Conservation (phyloP, 2,797 vertebrate genomes). For the Astyanax mexicanus region DNA sequence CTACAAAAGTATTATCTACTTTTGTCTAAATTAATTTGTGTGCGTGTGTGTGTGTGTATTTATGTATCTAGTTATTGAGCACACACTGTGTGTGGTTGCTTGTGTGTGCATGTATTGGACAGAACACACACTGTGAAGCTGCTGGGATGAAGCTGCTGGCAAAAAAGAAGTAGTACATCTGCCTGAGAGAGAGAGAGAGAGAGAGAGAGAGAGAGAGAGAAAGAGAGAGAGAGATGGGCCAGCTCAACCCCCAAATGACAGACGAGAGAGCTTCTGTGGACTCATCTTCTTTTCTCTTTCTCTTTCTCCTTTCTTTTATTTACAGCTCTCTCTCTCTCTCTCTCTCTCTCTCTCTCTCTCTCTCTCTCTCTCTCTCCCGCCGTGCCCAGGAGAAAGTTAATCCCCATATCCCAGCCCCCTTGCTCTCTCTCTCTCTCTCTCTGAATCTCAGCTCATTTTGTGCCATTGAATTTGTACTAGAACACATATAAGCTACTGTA, state of each 20-base stretch:
- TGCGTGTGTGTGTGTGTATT: no score
- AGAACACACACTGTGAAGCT: neutral
- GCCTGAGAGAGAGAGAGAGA: conserved; percentile 13
- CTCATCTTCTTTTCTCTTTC: conserved; percentile 60
- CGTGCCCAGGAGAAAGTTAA: neutral
- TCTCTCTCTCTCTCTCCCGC: conserved; percentile 32
- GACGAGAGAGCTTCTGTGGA: conserved; percentile 51
- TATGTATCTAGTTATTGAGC: no score
- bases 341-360: conserved; percentile 41
- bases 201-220: neutral
- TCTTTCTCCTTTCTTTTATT: conserved; percentile 65
- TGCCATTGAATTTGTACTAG: neutral
- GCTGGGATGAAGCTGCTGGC: no score
- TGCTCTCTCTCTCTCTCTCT: conserved; percentile 41
- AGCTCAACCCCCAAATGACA: conserved; percentile 37
- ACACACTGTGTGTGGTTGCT: neutral
- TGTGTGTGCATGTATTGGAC: conserved; percentile 28
- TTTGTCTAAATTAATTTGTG: no score
- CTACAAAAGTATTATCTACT: no score
- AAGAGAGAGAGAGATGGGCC: neutral
- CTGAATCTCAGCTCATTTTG: conserved; percentile 27
- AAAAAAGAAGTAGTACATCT: neutral
- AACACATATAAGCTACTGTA: neutral
- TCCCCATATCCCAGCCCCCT: conserved; percentile 44
- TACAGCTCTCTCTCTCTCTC: conserved; percentile 22